Conservation (phyloP, 1,140 invertebrate genomes). For the Orius insidiosus region DNA sequence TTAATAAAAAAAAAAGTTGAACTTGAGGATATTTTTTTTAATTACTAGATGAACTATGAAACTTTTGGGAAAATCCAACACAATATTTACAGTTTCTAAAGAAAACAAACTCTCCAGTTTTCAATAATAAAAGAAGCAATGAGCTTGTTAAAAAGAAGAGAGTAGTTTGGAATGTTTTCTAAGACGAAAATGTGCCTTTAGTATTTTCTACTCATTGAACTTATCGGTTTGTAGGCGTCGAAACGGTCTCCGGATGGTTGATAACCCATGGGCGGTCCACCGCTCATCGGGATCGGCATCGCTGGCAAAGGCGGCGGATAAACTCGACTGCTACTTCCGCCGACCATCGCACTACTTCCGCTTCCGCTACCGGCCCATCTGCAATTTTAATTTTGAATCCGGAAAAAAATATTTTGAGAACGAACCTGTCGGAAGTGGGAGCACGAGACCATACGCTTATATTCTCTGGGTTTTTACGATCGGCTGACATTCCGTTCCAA, state of each 20-base stretch:
- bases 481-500: too few relatives aligned
- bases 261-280: conserved; percentile 3
- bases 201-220: conserved; percentile 3
- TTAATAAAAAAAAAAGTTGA: too few relatives aligned
- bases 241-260: conserved; percentile 7
- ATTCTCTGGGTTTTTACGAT: too few relatives aligned
- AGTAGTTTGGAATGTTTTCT: neutral
- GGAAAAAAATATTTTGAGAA: neutral
- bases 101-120: too few relatives aligned
- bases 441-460: too few relatives aligned
- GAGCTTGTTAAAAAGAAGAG: neutral
- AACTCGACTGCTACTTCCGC: neutral
- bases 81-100: too few relatives aligned
- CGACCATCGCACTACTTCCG: conserved; percentile 6
- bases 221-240: conserved; percentile 10
- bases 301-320: neutral
- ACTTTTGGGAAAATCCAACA: too few relatives aligned
- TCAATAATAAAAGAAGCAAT: too few relatives aligned
- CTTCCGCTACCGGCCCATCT: neutral
- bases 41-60: too few relatives aligned
- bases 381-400: neutral
- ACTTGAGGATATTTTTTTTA: too few relatives aligned
- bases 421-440: neutral
- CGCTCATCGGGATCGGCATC: neutral
- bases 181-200: neutral